phyloP scores from a whole-genome alignment of 1,140 invertebrate genomes.

The Macrobrachium rosenbergii region DNA sequence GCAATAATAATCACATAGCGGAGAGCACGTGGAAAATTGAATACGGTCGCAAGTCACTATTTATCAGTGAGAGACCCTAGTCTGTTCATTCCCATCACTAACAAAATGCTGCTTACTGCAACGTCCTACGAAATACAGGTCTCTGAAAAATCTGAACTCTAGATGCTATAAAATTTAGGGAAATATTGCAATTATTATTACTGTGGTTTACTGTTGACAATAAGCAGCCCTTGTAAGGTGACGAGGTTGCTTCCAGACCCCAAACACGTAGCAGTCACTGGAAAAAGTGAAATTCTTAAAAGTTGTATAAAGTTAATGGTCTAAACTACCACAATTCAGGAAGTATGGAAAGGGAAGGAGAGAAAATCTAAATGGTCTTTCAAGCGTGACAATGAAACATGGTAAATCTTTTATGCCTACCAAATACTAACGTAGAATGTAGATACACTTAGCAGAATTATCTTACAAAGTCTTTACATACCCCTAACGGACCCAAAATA shows the following conservation, averaged over 20 bases:
- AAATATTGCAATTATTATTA: not conserved
- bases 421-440: slow-evolving; percentile 62
- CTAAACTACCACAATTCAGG: slow-evolving; percentile 57
- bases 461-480: slow-evolving; percentile 63
- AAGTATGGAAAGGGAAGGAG: slow-evolving; percentile 54
- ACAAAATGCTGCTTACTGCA: not conserved
- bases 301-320: slow-evolving; percentile 59
- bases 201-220: not conserved
- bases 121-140: too few species aligned
- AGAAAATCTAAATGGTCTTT: slow-evolving; percentile 57
- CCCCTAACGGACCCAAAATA: slow-evolving; percentile 63
- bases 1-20: slow-evolving; percentile 57
- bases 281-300: slow-evolving; percentile 60
- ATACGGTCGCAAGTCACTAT: slow-evolving; percentile 31
- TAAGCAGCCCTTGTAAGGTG: not conserved
- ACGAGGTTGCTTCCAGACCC: slow-evolving; percentile 23
- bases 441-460: slow-evolving; percentile 54
- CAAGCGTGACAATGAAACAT: slow-evolving; percentile 61
- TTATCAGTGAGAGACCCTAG: slow-evolving; percentile 14
- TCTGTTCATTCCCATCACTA: not conserved
- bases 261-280: slow-evolving; percentile 57
- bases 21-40: slow-evolving; percentile 57
- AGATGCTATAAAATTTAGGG: too few species aligned
- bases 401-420: slow-evolving; percentile 52
- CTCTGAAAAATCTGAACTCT: too few species aligned